A percentile compares a stretch with the other conserved stretches of the same genome.
Conservation (phyloP, 1,140 invertebrate genomes). For the Leptinotarsa defecta region DNA sequence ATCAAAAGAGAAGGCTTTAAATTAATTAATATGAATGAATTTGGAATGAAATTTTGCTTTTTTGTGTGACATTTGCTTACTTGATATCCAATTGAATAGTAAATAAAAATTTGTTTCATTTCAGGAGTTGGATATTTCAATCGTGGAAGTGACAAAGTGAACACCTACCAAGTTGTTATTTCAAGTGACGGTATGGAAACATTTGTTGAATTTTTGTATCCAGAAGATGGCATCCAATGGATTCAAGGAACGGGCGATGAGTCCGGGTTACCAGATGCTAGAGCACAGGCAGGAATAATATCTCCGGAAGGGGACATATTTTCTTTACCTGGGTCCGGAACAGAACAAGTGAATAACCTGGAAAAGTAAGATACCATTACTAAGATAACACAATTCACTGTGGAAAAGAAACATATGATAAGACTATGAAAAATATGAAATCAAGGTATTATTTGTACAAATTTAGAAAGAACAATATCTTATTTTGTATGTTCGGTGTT, state of each 20-base stretch:
- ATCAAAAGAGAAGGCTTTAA: too few relatives aligned
- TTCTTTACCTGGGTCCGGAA: conserved; percentile 81
- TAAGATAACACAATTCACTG: too few relatives aligned
- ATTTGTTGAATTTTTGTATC: conserved; percentile 85
- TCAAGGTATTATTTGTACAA: too few relatives aligned
- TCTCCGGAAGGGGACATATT: conserved; percentile 75
- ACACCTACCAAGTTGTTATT: conserved; percentile 81
- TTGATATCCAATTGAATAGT: too few relatives aligned
- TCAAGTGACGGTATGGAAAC: conserved; percentile 81
- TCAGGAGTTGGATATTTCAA: conserved; percentile 56
- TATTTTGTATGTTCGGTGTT: too few relatives aligned
- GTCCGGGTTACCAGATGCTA: conserved; percentile 76
- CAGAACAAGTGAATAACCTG: conserved; percentile 78
- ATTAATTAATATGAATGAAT: too few relatives aligned
- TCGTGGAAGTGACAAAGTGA: conserved; percentile 59
- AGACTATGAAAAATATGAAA: too few relatives aligned
- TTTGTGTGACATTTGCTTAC: too few relatives aligned
- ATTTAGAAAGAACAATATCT: too few relatives aligned
- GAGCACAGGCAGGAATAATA: conserved; percentile 91
- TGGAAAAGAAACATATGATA: too few relatives aligned
- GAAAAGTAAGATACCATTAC: conserved; percentile 62
- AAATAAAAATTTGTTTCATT: too few relatives aligned
- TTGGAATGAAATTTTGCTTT: too few relatives aligned
- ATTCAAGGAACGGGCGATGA: conserved; percentile 73
- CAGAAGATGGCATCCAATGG: conserved; percentile 88